Evolutionary conservation across 2,888 invertebrate species (phyloP).

Genomic region (Lithophane ornitopus): DNA sequence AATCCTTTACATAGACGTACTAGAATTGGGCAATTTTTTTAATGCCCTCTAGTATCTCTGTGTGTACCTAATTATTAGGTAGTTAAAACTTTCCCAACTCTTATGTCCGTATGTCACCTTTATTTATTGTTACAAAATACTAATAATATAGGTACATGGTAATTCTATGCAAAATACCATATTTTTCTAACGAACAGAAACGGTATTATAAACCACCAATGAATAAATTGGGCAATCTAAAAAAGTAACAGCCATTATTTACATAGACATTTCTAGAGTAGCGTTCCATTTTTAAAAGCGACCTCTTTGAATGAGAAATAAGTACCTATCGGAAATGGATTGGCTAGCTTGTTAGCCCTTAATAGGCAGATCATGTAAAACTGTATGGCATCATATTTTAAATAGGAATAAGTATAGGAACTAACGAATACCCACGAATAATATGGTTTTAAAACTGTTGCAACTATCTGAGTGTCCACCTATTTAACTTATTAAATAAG

Average conservation of each 20-base stretch:
- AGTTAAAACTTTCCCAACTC: not conserved
- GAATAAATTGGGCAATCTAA: not conserved
- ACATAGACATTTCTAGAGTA: not conserved
- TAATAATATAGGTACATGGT: too few species aligned
- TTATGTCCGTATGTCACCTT: not conserved
- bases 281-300: constrained; percentile 15
- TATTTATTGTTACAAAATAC: not conserved
- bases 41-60: not conserved
- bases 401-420: not conserved
- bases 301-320: not conserved
- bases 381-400: not conserved
- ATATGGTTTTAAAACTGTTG: constrained; percentile 6
- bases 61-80: not conserved
- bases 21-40: not conserved
- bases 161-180: not conserved
- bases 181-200: not conserved
- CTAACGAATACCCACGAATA: not conserved
- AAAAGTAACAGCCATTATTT: not conserved
- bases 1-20: not conserved
- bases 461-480: not conserved
- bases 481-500: constrained; percentile 10
- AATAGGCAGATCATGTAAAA: not conserved
- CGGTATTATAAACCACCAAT: too few species aligned
- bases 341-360: not conserved
- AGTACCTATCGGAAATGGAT: not conserved